A percentile compares a stretch with the other conserved stretches of the same genome.
Conservation (phyloP, 2,888 invertebrate species). For the Pterostichus niger region DNA sequence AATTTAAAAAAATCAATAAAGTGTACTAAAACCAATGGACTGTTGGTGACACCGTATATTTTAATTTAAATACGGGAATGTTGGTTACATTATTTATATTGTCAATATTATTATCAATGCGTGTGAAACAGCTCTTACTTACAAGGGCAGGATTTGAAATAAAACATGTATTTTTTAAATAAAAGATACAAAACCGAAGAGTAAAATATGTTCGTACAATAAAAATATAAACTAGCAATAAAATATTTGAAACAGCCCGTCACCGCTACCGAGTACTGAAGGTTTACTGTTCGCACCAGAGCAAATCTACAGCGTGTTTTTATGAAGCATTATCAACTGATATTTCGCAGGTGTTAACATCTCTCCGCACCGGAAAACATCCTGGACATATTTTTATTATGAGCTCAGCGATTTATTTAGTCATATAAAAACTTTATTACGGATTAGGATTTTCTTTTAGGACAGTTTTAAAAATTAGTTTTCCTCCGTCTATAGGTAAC, state of each 20-base stretch:
- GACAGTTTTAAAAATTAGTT: slow-evolving; percentile 72
- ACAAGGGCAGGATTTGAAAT: too few relatives aligned
- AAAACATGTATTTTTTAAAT: too few relatives aligned
- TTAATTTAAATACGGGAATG: too few relatives aligned
- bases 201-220: neutral
- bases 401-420: slow-evolving; percentile 70
- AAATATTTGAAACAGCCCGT: slow-evolving; percentile 9
- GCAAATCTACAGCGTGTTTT: slow-evolving; percentile 42
- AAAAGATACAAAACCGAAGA: neutral
- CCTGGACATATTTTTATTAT: slow-evolving; percentile 63
- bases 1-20: too few relatives aligned
- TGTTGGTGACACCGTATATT: too few relatives aligned
- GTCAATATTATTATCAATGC: too few relatives aligned
- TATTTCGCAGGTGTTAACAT: slow-evolving; percentile 58
- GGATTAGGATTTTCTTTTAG: slow-evolving; percentile 70
- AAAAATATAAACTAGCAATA: slow-evolving; percentile 18
- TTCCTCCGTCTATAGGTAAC: slow-evolving; percentile 62
- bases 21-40: too few relatives aligned
- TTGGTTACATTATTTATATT: too few relatives aligned
- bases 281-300: slow-evolving; percentile 16
- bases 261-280: neutral
- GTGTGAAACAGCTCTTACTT: too few relatives aligned
- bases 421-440: slow-evolving; percentile 72
- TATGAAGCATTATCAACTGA: slow-evolving; percentile 40
- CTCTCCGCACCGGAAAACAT: slow-evolving; percentile 29